phyloP scores from a whole-genome alignment of 2,888 invertebrate species.

The Napeogenes inachia region DNA sequence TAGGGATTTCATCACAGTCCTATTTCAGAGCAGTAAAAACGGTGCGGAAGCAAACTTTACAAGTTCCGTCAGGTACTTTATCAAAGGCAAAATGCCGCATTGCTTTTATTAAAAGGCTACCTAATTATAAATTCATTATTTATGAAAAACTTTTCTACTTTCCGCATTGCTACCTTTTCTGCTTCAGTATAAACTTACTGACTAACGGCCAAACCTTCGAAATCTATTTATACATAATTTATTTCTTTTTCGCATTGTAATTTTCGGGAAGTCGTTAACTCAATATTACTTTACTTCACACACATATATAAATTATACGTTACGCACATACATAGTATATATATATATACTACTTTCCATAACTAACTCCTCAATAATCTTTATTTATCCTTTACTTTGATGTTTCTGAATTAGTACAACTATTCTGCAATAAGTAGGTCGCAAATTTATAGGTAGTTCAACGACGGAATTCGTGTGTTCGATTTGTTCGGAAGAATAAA shows the following conservation, averaged over 20 bases:
- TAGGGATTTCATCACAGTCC: conserved; percentile 17
- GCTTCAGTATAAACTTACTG: conserved; percentile 25
- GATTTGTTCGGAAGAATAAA: no score
- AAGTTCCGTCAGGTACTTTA: conserved; percentile 27
- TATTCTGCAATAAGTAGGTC: no score
- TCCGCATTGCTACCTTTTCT: conserved; percentile 29
- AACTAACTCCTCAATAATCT: no score
- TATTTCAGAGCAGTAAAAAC: conserved; percentile 19
- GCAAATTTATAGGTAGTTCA: no score
- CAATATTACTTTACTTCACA: no score
- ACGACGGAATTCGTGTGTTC: no score
- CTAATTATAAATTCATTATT: conserved; percentile 33
- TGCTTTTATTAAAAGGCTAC: conserved; percentile 29
- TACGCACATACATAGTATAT: no score
- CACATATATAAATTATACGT: no score
- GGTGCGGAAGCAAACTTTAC: conserved; percentile 18
- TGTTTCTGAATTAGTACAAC: no score
- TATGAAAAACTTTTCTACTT: conserved; percentile 29
- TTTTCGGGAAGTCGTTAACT: background rate
- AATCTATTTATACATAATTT: conserved; percentile 21
- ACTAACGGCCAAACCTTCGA: conserved; percentile 24
- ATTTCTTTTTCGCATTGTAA: conserved; percentile 1
- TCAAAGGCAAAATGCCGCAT: conserved; percentile 28
- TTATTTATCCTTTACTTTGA: no score
- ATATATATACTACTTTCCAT: no score